phyloP scores from a whole-genome alignment of 2,888 invertebrate species.

The Hirtodrosophila trivittata region DNA sequence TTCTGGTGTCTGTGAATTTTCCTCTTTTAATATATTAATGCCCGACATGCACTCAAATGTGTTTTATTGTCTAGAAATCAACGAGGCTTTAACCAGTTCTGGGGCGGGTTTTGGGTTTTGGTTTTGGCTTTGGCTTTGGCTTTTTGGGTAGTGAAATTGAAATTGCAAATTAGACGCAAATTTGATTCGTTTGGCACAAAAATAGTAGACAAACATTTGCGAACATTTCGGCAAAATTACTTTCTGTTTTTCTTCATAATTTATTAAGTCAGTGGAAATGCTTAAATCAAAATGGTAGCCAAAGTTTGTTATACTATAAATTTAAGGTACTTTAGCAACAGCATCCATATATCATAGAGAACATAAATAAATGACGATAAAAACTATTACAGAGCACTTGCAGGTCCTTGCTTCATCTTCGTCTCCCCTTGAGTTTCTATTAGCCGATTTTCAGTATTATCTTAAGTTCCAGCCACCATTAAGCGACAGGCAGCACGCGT shows the following conservation, averaged over 20 bases:
- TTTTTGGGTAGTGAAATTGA: slow-evolving; percentile 31
- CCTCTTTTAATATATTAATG: slow-evolving; percentile 63
- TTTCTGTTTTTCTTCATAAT: too few species aligned
- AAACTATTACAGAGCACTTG: slow-evolving; percentile 47
- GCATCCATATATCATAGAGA: slow-evolving; percentile 20
- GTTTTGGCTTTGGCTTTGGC: not conserved
- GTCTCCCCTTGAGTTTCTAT: slow-evolving; percentile 14
- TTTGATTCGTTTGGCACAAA: slow-evolving; percentile 22
- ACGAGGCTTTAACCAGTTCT: slow-evolving; percentile 14
- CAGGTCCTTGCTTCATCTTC: too few species aligned
- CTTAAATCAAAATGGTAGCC: not conserved
- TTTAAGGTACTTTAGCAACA: not conserved
- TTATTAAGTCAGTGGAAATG: too few species aligned
- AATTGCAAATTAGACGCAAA: slow-evolving; percentile 47
- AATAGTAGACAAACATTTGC: not conserved
- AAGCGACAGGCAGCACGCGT: slow-evolving; percentile 57
- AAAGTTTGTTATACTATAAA: not conserved
- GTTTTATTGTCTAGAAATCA: slow-evolving; percentile 57
- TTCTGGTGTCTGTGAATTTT: slow-evolving; percentile 9
- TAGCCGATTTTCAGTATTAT: slow-evolving; percentile 45
- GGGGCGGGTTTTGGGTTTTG: not conserved
- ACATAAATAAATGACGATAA: slow-evolving; percentile 28
- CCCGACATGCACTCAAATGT: slow-evolving; percentile 59
- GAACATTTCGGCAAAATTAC: too few species aligned
- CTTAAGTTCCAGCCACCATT: slow-evolving; percentile 17